Base-by-base conservation (phyloP, 2,113 vertebrate species). In the Thermophis baileyi region DNA sequence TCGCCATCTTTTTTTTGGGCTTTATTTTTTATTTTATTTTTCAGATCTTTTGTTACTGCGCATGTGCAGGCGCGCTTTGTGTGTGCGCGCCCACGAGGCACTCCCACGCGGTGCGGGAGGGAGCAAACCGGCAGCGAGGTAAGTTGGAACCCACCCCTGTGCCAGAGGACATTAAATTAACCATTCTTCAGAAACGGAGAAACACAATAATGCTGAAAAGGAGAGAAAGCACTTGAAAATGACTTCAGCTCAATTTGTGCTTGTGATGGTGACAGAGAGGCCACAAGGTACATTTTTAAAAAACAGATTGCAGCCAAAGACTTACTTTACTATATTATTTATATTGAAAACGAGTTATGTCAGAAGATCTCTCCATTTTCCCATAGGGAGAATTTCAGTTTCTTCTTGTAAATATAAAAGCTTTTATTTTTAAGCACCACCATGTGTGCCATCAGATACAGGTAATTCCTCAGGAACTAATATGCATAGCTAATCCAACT, bases 401-500 rank as follows among this genome's bases (percentile, higher is more conserved):
- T 95, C 51, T 40, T 46, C 44, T 55, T 94, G 81, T 63, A 93
- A 60, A 0, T 86, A 92, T 35, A 94, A 94, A 91, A 0, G 0
- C n/a, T 5, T 96, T 94, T 96, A 95, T 95, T 96, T 96, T 94
- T 95, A 96, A 95, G 24, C 69, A 85, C 44, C n/a, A 35, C 69
- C n/a, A 74, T 63, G 24, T 4, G 16, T 95, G 95, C 89, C 69
- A 94, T 95, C 91, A 95, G 88, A 54, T 93, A 74, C 25, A 18
- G 44, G 54, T 87, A 96, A 96, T 95, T 96, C 95, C 93, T 94
- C 69, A 40, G 95, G 94, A 93, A 16, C 50, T 92, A 46, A 90
- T 89, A 92, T 94, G 24, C 92, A 91, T 63, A 30, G 87, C 55
- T 95, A 95, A 95, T 93, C 93, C 96, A 55, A 95, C 46, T 46